Base-by-base conservation (phyloP, 2,888 invertebrate genomes). In the Melanargia galathea region DNA sequence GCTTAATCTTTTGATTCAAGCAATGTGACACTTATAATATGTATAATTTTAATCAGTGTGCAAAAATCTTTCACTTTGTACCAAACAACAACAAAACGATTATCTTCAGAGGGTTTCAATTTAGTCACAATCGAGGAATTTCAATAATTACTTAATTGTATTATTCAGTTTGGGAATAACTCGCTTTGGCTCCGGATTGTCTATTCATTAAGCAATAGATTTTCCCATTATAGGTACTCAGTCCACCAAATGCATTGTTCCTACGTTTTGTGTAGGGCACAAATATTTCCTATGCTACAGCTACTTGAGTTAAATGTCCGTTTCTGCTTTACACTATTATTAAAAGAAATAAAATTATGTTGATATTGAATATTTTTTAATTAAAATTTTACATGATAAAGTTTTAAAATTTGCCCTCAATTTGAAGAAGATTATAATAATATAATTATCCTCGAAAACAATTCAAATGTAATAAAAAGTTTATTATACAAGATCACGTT, bases 111-210 rank as follows among this genome's bases (percentile, higher is more conserved):
- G 30, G 33, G 45, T 46, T 45, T 46, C 57, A 33, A 57, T 45
- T 46, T 30, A 57, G 45, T 46, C 57, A 57, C 57, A 57, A 57
- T 20, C 45, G 57, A 18, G 33, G 43, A 26, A 57, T 57, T 57
- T 57, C 46, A 46, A 57, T 57, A 57, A 57, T 57, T 33, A 52
- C 52, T 57, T 57, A 57, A 57, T 57, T 57, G 45, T 57, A 4
- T 33, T 30, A 33, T 57, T 46, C 33, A 46, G 16, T 13, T 33
- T 7, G 38, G 43, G 26, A 56, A 26, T 56, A 43, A 22, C 43
- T 43, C 8, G 16, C 11, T 40, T 54, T 38, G 20, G 33, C 11
- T 35, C 1, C 20, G 20, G 18, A 20, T 51, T 24, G 40, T 55
- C 24, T 16, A 24, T 38, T 54, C 10, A 33, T 33, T 51, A 33